A percentile compares a stretch with the other conserved stretches of the same genome.
These are phyloP conservation scores for Aldrovandia affinis DNA, from an alignment of 2,797 vertebrate genomes.

Conservation along the genomic window DNA sequence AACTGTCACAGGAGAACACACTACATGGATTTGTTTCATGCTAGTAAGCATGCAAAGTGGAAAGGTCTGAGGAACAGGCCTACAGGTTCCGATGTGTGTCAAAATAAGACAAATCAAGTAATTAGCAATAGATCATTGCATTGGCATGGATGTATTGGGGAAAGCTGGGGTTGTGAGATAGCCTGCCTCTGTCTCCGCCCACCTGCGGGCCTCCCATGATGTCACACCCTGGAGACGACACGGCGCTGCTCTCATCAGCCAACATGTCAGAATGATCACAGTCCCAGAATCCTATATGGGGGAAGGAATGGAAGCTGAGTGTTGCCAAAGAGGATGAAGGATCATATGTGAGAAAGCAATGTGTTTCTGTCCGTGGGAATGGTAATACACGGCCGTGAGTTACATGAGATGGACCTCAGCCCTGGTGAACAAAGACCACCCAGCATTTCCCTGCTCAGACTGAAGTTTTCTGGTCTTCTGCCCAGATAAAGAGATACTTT, in stretches of 20 bases:
- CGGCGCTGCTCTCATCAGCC: background rate
- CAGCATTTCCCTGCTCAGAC: background rate
- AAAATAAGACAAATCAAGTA: no score
- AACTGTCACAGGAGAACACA: no score
- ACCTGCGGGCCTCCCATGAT: background rate
- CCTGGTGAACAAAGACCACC: background rate
- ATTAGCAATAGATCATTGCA: no score
- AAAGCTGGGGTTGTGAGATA: background rate
- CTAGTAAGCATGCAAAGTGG: no score
- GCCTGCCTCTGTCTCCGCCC: background rate
- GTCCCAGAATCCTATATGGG: background rate
- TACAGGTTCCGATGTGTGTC: no score
- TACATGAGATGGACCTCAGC: background rate
- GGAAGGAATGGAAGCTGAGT: background rate
- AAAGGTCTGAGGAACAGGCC: no score
- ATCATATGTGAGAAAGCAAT: background rate
- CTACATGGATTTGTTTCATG: no score
- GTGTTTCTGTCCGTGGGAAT: background rate
- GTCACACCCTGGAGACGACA: background rate
- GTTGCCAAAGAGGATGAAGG: background rate
- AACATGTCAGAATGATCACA: background rate
- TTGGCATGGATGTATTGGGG: no score
- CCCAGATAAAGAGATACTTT: background rate
- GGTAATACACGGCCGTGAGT: background rate
- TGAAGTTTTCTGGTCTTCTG: background rate